phyloP scores from a whole-genome alignment of 2,797 vertebrate genomes.

The Scomberomorus guttatus region DNA sequence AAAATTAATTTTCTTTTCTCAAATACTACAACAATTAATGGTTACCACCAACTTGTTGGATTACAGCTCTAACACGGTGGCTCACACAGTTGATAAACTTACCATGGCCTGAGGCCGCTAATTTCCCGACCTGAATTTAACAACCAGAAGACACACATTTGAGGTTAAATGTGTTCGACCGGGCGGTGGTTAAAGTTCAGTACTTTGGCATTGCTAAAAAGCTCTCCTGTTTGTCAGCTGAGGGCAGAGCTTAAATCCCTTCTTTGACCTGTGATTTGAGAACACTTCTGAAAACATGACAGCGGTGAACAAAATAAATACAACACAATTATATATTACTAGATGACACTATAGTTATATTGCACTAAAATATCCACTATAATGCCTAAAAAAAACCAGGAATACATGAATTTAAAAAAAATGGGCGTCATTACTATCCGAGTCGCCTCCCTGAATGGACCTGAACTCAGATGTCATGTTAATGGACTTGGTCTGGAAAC shows the following conservation, averaged over 20 bases:
- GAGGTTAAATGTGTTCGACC: not conserved
- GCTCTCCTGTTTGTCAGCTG: constrained; percentile 8
- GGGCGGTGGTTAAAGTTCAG: not conserved
- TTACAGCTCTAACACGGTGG: not conserved
- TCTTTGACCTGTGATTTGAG: constrained; percentile 23
- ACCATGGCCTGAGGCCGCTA: constrained; percentile 1
- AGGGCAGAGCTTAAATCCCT: constrained; percentile 21
- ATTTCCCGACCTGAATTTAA: not conserved
- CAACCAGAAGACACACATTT: constrained; percentile 2
- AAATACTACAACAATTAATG: not conserved
- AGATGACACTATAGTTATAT: constrained; percentile 33
- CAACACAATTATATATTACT: not conserved
- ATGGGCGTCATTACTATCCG: not conserved
- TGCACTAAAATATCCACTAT: constrained; percentile 35
- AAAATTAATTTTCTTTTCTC: too few species aligned
- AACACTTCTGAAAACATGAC: constrained; percentile 9
- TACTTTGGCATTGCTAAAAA: constrained; percentile 55
- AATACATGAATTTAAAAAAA: not conserved
- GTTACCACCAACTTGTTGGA: not conserved
- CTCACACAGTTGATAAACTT: not conserved
- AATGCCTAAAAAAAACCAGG: not conserved
- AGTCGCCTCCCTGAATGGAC: not conserved
- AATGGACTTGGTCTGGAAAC: not conserved
- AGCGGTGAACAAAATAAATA: not conserved
- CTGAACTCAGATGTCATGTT: constrained; percentile 18